These are phyloP conservation scores for Dallia pectoralis DNA, from an alignment of 2,797 vertebrate genomes.

Conservation along the genomic window DNA sequence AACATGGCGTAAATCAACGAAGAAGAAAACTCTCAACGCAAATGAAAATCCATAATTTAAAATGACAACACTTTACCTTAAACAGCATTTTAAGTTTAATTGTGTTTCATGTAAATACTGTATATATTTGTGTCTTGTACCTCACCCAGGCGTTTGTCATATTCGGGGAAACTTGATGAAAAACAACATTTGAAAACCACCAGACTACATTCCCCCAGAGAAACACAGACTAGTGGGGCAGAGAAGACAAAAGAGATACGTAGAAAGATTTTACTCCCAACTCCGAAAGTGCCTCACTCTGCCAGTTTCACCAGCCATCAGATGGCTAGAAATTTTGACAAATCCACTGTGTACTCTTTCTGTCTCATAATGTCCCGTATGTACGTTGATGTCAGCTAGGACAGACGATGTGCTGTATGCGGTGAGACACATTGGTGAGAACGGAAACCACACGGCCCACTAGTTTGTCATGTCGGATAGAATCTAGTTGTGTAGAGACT, in stretches of 20 bases:
- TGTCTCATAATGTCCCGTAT: background rate
- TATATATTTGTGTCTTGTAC: no score
- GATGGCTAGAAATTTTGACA: background rate
- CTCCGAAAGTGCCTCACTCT: background rate
- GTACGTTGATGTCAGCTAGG: background rate
- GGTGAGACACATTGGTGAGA: background rate
- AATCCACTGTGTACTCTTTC: background rate
- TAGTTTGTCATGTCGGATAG: background rate
- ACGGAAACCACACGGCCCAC: background rate
- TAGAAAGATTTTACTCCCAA: background rate
- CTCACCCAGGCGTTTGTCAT: no score
- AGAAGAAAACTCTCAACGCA: no score
- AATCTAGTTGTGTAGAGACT: background rate
- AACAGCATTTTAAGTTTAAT: no score
- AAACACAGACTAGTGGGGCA: background rate
- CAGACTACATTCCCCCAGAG: background rate
- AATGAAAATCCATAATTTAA: no score
- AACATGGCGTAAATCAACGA: no score
- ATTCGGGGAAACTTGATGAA: no score
- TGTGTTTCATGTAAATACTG: no score
- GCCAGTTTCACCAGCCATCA: background rate
- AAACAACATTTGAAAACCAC: no score
- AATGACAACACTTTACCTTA: no score
- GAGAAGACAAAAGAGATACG: background rate
- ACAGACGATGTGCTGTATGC: background rate